These are phyloP conservation scores for Forficula auricularia DNA, from an alignment of 1,140 invertebrate genomes.

Conservation along the genomic window DNA sequence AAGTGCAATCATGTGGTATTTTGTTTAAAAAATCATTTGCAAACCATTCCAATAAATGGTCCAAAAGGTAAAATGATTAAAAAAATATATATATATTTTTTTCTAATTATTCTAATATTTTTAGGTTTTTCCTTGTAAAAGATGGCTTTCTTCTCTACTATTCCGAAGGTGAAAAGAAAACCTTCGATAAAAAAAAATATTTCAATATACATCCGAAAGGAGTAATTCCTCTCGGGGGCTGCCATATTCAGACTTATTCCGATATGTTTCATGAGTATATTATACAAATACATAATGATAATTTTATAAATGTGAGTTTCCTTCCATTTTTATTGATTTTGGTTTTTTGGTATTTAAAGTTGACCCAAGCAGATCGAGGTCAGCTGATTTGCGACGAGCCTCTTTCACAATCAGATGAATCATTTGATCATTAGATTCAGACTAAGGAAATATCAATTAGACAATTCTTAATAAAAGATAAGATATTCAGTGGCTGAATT, in stretches of 20 bases:
- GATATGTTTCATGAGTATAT: slow-evolving; percentile 9
- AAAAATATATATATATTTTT: background rate
- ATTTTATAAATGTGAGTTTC: slow-evolving; percentile 10
- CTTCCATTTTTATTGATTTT: background rate
- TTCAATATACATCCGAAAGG: slow-evolving; percentile 12
- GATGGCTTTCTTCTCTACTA: slow-evolving; percentile 12
- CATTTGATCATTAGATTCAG: too few relatives aligned
- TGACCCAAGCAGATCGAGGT: background rate
- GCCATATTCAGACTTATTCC: slow-evolving; percentile 6
- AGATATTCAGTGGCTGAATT: too few relatives aligned
- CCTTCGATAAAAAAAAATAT: slow-evolving; percentile 9
- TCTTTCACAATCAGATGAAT: too few relatives aligned
- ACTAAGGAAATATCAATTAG: too few relatives aligned
- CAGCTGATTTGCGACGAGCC: too few relatives aligned
- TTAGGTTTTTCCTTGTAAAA: slow-evolving; percentile 12
- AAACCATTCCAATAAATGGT: slow-evolving; percentile 11
- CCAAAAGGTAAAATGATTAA: slow-evolving; percentile 11
- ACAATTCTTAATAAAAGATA: too few relatives aligned
- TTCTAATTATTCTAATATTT: background rate
- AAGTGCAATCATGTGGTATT: slow-evolving; percentile 9
- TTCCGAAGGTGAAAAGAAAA: slow-evolving; percentile 10
- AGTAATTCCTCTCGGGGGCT: slow-evolving; percentile 10
- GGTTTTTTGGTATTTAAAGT: background rate
- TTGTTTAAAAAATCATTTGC: slow-evolving; percentile 11
- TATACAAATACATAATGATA: slow-evolving; percentile 8